Evolutionary conservation across 2,797 vertebrate species (phyloP).

Genomic region (Euphonia xanthogaster): DNA sequence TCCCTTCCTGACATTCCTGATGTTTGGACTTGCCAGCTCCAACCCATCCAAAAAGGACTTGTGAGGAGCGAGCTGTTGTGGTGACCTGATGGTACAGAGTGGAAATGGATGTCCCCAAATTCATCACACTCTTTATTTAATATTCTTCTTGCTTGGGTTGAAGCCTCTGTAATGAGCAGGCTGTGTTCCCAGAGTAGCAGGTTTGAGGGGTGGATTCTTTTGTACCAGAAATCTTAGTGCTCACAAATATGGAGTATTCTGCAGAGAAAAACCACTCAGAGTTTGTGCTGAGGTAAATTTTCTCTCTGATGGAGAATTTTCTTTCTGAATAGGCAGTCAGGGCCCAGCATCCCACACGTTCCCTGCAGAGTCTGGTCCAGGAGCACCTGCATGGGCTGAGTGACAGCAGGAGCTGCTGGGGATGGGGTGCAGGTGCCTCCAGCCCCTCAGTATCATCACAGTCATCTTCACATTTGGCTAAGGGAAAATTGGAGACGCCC

Average conservation of each 20-base stretch:
- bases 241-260: not conserved
- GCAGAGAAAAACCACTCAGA: not conserved
- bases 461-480: not conserved
- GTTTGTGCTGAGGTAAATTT: not conserved
- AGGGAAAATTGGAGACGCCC: not conserved
- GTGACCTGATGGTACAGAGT: not conserved
- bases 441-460: not conserved
- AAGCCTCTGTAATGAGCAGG: not conserved
- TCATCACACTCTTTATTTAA: not conserved
- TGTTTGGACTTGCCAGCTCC: rapidly evolving
- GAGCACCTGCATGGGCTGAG: not conserved
- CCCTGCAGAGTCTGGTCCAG: not conserved
- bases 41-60: not conserved
- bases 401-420: not conserved
- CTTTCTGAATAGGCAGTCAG: not conserved
- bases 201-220: not conserved
- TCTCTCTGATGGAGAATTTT: not conserved
- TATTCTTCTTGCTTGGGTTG: not conserved
- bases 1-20: not conserved
- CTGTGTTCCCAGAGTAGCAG: not conserved
- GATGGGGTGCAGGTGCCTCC: not conserved
- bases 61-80: rapidly evolving
- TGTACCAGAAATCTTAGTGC: not conserved
- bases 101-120: not conserved
- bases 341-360: not conserved